phyloP scores from a whole-genome alignment of 2,888 invertebrate genomes.

The Pharmacophagus antenor region DNA sequence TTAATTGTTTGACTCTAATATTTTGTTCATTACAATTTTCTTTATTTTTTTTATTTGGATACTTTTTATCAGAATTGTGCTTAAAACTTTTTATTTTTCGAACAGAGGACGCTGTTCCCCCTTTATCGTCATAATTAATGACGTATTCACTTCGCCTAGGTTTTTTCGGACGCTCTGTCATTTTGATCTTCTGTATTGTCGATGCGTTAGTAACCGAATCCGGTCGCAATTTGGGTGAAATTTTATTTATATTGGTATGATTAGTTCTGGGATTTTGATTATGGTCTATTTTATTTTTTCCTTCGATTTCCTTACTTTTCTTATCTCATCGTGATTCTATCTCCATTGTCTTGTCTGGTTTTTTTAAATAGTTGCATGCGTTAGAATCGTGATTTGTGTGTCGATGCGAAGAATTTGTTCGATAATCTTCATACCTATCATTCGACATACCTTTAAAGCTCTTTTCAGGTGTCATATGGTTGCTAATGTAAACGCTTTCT shows the following conservation, averaged over 20 bases:
- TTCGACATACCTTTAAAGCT: not conserved
- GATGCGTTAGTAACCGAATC: slow-evolving; percentile 28
- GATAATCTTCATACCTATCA: slow-evolving; percentile 9
- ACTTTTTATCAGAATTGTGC: slow-evolving; percentile 54
- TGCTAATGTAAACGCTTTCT: slow-evolving; percentile 8
- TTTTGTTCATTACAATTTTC: slow-evolving; percentile 51
- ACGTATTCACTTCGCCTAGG: slow-evolving; percentile 64
- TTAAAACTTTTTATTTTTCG: slow-evolving; percentile 61
- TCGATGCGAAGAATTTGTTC: slow-evolving; percentile 8
- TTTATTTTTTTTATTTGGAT: slow-evolving; percentile 52
- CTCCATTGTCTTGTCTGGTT: slow-evolving; percentile 1
- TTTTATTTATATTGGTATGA: slow-evolving; percentile 32
- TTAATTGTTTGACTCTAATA: slow-evolving; percentile 51
- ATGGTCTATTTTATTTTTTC: slow-evolving; percentile 30
- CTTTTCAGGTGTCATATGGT: slow-evolving; percentile 17
- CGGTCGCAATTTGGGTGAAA: slow-evolving; percentile 7
- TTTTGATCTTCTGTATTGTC: slow-evolving; percentile 35
- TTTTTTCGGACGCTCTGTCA: slow-evolving; percentile 41
- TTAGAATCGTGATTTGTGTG: slow-evolving; percentile 6
- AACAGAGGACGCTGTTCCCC: slow-evolving; percentile 71
- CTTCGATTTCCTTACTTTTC: slow-evolving; percentile 11
- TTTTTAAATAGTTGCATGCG: slow-evolving; percentile 3
- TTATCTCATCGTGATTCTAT: slow-evolving; percentile 2
- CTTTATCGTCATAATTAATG: slow-evolving; percentile 74
- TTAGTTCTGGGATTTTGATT: slow-evolving; percentile 27